Evolutionary conservation across 2,888 invertebrate genomes (phyloP), one percentile per base, ranked within the genome.

Genomic region (Heliconius hortense): DNA sequence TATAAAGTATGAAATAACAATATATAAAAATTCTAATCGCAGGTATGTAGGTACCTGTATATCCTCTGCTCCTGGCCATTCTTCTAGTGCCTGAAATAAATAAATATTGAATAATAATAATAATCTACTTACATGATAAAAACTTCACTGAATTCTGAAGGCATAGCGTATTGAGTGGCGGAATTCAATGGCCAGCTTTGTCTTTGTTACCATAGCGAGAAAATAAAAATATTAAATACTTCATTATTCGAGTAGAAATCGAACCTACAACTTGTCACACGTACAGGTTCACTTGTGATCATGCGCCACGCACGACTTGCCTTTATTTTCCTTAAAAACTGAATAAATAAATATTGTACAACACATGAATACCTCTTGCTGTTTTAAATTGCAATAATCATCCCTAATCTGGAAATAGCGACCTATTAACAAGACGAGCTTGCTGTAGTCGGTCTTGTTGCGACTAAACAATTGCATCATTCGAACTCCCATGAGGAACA

Each of bases 371-470:
- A 97, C 97, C 94, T 97, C 97, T 85, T 96, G 95, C 66, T 96
- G 95, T 82, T 95, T 95, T 67, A 98, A 93, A 92, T 98, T 98
- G 81, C 97, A 96, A 86, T 97, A 98, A 89, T 98, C 98, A 90
- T 98, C 98, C 76, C 98, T 94, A 80, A 98, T 97, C 95, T 98
- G 98, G 90, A 98, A 98, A 88, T 97, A 98, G 39, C 98, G 92
- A 39, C 98, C 98, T 79, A 98, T 90, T 80, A 96, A 96, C 70
- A 96, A 96, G 48, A 97, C 95, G 77, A 98, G 89, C 83, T 95
- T 96, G 2, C 96, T 95, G 84, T 96, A 97, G 89, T 98, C 96
- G 82, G 95, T 94, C 85, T 96, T 96, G 86, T 96, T 96, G 48
- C 95, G 94, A 63, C 80, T 81, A 13, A 79, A 81, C 0, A 78